Conservation (phyloP, 2,888 invertebrate species). For the Pandemis cinnamomeana region DNA sequence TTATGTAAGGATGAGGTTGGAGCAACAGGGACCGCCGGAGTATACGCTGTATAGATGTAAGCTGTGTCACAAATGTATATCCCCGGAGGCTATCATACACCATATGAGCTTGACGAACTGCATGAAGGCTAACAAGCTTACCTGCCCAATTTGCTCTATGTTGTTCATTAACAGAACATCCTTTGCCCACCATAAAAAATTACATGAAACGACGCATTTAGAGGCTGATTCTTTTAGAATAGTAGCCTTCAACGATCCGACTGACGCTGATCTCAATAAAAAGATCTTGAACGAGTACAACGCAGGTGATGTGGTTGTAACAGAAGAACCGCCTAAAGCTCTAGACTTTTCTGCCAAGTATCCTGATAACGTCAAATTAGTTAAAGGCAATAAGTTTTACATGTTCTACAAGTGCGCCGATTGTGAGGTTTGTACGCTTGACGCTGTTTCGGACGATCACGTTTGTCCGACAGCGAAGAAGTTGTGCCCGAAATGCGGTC, state of each 20-base stretch:
- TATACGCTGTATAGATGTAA: slow-evolving; percentile 56
- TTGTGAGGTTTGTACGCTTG: background rate
- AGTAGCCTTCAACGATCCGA: slow-evolving; percentile 47
- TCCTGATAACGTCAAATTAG: background rate
- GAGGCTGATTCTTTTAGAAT: slow-evolving; percentile 42
- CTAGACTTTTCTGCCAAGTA: background rate
- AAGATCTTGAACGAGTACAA: slow-evolving; percentile 34
- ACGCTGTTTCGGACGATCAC: background rate
- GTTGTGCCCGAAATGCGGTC: background rate
- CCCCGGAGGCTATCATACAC: slow-evolving; percentile 31
- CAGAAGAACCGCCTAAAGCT: background rate
- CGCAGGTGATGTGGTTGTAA: background rate
- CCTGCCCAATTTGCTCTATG: slow-evolving; percentile 44
- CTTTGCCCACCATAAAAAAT: slow-evolving; percentile 44
- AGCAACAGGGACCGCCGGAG: slow-evolving; percentile 52
- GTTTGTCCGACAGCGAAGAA: slow-evolving; percentile 21
- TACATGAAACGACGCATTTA: slow-evolving; percentile 45
- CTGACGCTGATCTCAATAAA: slow-evolving; percentile 43
- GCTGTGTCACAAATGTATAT: slow-evolving; percentile 49
- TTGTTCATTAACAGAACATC: slow-evolving; percentile 38
- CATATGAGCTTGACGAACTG: slow-evolving; percentile 45
- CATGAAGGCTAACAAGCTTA: background rate
- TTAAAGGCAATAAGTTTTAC: slow-evolving; percentile 15
- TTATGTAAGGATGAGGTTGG: slow-evolving; percentile 51
- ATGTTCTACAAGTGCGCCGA: slow-evolving; percentile 28